These are phyloP conservation scores for Drosophila hydei DNA, from an alignment of 1,140 invertebrate species.

Conservation along the genomic window DNA sequence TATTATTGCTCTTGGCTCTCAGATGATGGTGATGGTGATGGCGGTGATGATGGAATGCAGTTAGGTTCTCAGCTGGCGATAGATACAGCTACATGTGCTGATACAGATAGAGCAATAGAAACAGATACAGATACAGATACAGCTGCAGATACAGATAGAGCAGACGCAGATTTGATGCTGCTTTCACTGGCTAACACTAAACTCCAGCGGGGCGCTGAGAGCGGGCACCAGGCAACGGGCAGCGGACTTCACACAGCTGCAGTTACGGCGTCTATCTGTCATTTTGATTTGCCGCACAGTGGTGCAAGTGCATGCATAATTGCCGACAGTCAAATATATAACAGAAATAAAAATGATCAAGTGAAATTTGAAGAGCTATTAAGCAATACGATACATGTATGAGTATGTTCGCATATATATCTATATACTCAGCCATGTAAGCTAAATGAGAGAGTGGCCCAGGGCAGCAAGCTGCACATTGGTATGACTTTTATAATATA, in stretches of 20 bases:
- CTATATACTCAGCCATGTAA: too few species aligned
- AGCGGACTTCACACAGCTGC: conserved; percentile 34
- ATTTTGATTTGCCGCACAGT: conserved; percentile 72
- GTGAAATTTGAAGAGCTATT: too few species aligned
- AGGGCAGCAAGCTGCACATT: too few species aligned
- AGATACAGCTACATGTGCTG: conserved; percentile 1
- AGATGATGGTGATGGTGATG: conserved; percentile 29
- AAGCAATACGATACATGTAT: too few species aligned
- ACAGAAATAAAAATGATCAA: too few species aligned
- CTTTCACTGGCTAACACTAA: conserved; percentile 43
- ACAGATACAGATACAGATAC: conserved; percentile 14
- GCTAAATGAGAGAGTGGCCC: too few species aligned
- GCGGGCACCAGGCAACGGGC: conserved; percentile 23
- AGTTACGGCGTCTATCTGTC: conserved; percentile 61
- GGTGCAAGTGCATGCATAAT: conserved; percentile 21
- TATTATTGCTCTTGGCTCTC: conserved; percentile 46
- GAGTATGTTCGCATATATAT: too few species aligned
- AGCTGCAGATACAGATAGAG: conserved; percentile 20
- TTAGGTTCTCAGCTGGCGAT: conserved; percentile 33
- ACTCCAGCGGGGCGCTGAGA: neutral
- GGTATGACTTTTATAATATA: too few species aligned
- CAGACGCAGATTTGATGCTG: conserved; percentile 39
- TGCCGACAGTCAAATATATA: neutral
- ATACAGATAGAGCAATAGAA: conserved; percentile 2
- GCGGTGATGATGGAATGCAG: conserved; percentile 33